Percentiles rank a stretch among this genome's conserved stretches.
These are phyloP conservation scores for Amphiprion ocellaris DNA, from an alignment of 2,113 vertebrate genomes.

Conservation along the genomic window DNA sequence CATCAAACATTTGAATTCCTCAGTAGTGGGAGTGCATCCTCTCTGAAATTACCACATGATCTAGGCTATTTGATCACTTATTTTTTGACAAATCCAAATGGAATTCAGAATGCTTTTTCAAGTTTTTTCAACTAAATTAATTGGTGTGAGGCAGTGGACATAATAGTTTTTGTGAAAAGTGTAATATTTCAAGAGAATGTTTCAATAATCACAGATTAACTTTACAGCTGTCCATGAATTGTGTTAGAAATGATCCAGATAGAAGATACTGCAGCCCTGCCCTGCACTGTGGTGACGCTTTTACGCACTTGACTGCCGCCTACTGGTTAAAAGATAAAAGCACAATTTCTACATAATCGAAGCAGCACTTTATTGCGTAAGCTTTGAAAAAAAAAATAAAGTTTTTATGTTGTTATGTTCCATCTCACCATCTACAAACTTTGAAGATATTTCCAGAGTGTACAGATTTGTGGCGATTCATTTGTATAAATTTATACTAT, in stretches of 20 bases:
- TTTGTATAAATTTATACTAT: neutral
- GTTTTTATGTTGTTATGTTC: neutral
- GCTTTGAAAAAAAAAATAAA: neutral
- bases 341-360: constrained; percentile 1
- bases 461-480: neutral
- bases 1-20: neutral
- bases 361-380: neutral
- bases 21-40: neutral
- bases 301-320: constrained; percentile 59
- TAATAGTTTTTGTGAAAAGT: neutral
- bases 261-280: neutral
- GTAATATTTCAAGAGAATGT: neutral
- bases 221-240: constrained; percentile 1
- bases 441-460: neutral
- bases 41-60: neutral
- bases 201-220: neutral
- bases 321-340: constrained; percentile 46
- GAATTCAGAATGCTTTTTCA: too few relatives aligned
- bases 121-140: neutral
- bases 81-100: neutral
- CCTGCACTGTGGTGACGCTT: neutral
- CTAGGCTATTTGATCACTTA: too few relatives aligned
- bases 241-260: neutral
- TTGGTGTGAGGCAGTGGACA: neutral
- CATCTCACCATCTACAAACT: neutral